Base-by-base conservation (phyloP, 2,888 invertebrate species). In the Theretra japonica region DNA sequence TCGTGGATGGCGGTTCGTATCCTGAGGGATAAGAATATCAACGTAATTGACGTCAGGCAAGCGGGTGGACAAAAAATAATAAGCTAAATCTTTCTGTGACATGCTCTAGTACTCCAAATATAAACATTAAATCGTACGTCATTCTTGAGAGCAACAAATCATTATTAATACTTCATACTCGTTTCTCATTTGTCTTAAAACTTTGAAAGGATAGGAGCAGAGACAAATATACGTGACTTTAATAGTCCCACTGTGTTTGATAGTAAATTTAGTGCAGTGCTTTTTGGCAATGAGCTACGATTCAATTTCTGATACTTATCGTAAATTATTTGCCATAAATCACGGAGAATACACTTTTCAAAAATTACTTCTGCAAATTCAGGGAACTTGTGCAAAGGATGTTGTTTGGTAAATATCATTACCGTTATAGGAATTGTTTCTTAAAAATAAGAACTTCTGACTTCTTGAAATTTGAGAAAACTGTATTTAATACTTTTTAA, bases 371-470 rank as follows among this genome's bases (percentile, higher is more conserved):
- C 30, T n/a, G n/a, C 6, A 19, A n/a, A n/a, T 19, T 8, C 19
- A 60, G 11, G n/a, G n/a, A 60, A n/a, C n/a, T 60, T n/a, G 33
- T 33, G 60, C 30, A 33, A 60, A 33, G n/a, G 59, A 59, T 59
- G 19, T n/a, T 41, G 19, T 33, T 60, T 60, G n/a, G 60, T n/a
- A 60, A 60, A 33, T 33, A 33, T 11, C n/a, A 60, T 6, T 4
- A 30, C 4, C 7, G 19, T 33, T n/a, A 60, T n/a, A 2, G 6
- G 17, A 19, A 7, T 28, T 19, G 19, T 25, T 25, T 59, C 3
- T 59, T 59, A 19, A 28, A 15, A 28, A 28, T 59, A 30, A 28
- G 6, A 59, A 59, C 5, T 5, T 19, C 19, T 28, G 19, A 17
- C 25, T 30, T 28, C 17, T 19, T 25, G 0, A 53, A 6, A 53